Percentiles rank a stretch among this genome's conserved stretches.
Evolutionary conservation across 2,888 invertebrate species (phyloP).

Genomic region (Crematogaster levior): DNA sequence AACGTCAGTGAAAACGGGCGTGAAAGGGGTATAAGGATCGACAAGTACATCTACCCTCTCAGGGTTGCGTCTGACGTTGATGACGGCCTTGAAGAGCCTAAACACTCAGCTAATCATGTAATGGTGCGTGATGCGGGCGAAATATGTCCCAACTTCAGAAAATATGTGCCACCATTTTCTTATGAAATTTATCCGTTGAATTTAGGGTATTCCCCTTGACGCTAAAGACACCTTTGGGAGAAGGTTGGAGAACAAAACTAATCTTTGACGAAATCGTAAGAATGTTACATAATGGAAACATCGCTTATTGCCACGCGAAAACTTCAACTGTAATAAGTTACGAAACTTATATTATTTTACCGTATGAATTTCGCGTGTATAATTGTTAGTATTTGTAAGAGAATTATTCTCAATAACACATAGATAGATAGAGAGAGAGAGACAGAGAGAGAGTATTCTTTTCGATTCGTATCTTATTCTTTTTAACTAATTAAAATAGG

Average conservation of each 20-base stretch:
- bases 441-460: not conserved
- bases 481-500: too few species aligned
- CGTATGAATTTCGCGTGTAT: not conserved
- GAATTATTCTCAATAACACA: not conserved
- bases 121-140: slow-evolving; percentile 62
- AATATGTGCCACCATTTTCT: slow-evolving; percentile 3
- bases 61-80: slow-evolving; percentile 64
- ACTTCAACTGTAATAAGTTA: not conserved
- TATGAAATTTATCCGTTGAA: slow-evolving; percentile 13
- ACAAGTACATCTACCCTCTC: slow-evolving; percentile 53
- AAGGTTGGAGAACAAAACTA: too few species aligned
- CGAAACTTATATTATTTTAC: not conserved
- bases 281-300: not conserved
- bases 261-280: not conserved
- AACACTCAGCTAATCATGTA: slow-evolving; percentile 72
- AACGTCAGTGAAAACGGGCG: slow-evolving; percentile 36
- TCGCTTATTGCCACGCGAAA: not conserved
- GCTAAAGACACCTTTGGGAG: not conserved
- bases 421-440: not conserved
- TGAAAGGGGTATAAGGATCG: slow-evolving; percentile 46
- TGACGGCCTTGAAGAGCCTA: slow-evolving; percentile 64
- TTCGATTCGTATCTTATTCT: not conserved
- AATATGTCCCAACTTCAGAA: slow-evolving; percentile 32
- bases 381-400: not conserved
- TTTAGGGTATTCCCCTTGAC: not conserved